These are phyloP conservation scores for Cyaniris semiargus DNA, from an alignment of 2,888 invertebrate species.

Conservation along the genomic window DNA sequence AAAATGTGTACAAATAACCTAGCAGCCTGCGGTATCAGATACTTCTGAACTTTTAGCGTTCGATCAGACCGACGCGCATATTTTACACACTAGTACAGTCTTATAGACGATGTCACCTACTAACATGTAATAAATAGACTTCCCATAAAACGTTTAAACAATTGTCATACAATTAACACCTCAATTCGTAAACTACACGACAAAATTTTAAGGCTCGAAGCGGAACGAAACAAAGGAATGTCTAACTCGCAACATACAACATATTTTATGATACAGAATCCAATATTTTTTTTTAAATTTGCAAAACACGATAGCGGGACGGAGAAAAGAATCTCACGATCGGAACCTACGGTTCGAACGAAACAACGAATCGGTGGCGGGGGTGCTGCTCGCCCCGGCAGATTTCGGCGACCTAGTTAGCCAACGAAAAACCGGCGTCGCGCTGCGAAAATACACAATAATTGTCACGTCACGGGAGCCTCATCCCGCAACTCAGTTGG, in stretches of 20 bases:
- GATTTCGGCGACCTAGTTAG: background rate
- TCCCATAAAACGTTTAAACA: conserved; percentile 20
- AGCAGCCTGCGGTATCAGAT: conserved; percentile 58
- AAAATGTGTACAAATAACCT: conserved; percentile 74
- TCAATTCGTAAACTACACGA: background rate
- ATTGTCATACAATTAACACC: background rate
- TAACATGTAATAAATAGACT: conserved; percentile 28
- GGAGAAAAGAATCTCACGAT: conserved; percentile 24
- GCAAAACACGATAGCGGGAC: background rate
- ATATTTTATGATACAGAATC: conserved; percentile 6
- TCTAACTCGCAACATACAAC: conserved; percentile 12
- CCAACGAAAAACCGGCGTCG: background rate
- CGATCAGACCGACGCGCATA: conserved; percentile 6
- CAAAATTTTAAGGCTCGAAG: background rate
- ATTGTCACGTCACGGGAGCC: background rate
- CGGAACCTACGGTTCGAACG: background rate
- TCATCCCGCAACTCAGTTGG: background rate
- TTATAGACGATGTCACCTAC: conserved; percentile 26
- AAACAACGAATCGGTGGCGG: background rate
- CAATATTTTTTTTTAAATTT: too few relatives aligned
- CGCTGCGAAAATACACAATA: background rate
- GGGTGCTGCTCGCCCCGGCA: background rate
- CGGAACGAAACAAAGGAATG: conserved; percentile 27
- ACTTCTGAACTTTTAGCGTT: conserved; percentile 41
- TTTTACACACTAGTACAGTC: conserved; percentile 26